A percentile compares a stretch with the other conserved stretches of the same genome.
Evolutionary conservation across 2,888 invertebrate species (phyloP).

Genomic region (Desoria tigrina): DNA sequence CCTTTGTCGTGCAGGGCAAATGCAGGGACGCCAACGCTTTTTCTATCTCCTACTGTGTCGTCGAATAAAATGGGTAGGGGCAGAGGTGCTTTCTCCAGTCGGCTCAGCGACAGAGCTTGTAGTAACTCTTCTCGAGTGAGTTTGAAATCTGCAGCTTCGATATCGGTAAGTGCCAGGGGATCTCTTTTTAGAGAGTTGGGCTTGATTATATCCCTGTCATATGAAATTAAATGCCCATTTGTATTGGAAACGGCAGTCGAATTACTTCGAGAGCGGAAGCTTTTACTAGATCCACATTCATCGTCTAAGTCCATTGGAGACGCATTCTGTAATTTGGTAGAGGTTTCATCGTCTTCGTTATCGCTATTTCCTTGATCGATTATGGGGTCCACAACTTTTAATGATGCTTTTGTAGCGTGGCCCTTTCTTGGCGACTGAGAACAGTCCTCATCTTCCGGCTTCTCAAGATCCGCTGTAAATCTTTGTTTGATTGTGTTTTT

Average conservation of each 20-base stretch:
- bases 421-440: neutral
- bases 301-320: neutral
- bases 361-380: too few relatives aligned
- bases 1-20: constrained; percentile 89
- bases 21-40: constrained; percentile 67
- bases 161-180: neutral
- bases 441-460: constrained; percentile 14
- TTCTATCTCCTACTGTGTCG: constrained; percentile 12
- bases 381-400: too few relatives aligned
- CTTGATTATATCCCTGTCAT: neutral
- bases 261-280: neutral
- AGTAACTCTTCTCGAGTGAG: constrained; percentile 26
- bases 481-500: constrained; percentile 91
- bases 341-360: neutral
- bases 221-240: neutral
- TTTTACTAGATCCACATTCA: constrained; percentile 5
- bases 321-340: neutral
- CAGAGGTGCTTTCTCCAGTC: constrained; percentile 4
- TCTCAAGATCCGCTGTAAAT: constrained; percentile 62
- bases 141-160: constrained; percentile 27
- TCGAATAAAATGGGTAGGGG: neutral
- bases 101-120: neutral
- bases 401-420: constrained; percentile 4
- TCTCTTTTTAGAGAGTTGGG: too few relatives aligned
- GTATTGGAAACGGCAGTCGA: neutral